Evolutionary conservation across 2,888 invertebrate species (phyloP).

Genomic region (Pristionchus mayeri): DNA sequence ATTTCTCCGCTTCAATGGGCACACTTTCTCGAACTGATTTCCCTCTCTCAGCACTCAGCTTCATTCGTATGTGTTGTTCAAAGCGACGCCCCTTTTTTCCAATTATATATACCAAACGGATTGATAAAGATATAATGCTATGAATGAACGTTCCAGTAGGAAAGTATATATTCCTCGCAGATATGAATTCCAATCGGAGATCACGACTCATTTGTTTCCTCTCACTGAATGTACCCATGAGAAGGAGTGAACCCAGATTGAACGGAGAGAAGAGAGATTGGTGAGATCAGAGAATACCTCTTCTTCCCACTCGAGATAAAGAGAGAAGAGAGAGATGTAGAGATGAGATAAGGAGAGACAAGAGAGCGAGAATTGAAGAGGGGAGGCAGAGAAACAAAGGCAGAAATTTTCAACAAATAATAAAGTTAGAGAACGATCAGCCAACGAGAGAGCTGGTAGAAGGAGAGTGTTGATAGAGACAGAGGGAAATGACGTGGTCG

Average conservation of each 20-base stretch:
- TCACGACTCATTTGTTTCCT: no score
- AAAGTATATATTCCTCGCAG: neutral
- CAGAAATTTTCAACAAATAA: conserved; percentile 32
- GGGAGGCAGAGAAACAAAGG: neutral
- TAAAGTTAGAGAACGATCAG: conserved; percentile 9
- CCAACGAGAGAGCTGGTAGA: neutral
- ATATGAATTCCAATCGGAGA: no score
- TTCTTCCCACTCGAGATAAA: neutral
- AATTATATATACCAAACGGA: no score
- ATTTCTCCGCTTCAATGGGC: neutral
- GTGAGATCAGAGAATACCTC: neutral
- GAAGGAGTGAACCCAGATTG: no score
- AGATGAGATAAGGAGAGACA: neutral
- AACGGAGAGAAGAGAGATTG: no score
- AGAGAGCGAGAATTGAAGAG: neutral
- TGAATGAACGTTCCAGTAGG: neutral
- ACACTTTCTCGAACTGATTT: neutral
- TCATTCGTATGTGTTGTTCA: no score
- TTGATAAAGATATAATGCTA: no score
- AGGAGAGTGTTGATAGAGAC: conserved; percentile 6
- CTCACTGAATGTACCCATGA: neutral
- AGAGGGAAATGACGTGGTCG: neutral
- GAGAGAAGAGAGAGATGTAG: neutral
- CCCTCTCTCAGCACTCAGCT: neutral
- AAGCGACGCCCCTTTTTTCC: no score